phyloP scores from a whole-genome alignment of 2,888 invertebrate genomes.

The Cyclophora albipunctata region DNA sequence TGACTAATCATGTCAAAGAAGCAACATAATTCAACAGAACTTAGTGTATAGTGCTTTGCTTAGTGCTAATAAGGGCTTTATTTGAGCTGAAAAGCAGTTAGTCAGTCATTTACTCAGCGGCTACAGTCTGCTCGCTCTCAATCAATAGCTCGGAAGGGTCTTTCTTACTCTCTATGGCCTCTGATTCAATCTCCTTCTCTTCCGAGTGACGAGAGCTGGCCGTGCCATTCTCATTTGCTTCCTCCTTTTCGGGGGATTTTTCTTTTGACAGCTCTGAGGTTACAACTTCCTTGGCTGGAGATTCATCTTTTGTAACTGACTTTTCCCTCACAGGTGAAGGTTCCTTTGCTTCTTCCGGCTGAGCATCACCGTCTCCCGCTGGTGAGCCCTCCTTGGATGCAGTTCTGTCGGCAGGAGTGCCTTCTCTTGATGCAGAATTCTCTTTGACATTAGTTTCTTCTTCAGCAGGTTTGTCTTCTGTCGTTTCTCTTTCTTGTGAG shows the following conservation, averaged over 20 bases:
- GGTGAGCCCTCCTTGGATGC: slow-evolving; percentile 35
- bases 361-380: slow-evolving; percentile 30
- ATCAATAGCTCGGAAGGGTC: slow-evolving; percentile 61
- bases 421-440: slow-evolving; percentile 27
- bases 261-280: slow-evolving; percentile 44
- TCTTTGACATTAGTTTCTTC: slow-evolving; percentile 32
- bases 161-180: slow-evolving; percentile 41
- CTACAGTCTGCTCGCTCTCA: slow-evolving; percentile 55
- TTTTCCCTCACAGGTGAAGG: slow-evolving; percentile 40
- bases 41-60: slow-evolving; percentile 60
- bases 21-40: slow-evolving; percentile 59
- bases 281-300: slow-evolving; percentile 39
- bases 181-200: slow-evolving; percentile 42
- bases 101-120: slow-evolving; percentile 52
- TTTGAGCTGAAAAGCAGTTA: slow-evolving; percentile 64
- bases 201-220: slow-evolving; percentile 59
- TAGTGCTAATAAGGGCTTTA: slow-evolving; percentile 59
- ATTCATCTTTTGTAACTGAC: slow-evolving; percentile 30
- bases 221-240: slow-evolving; percentile 57
- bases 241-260: slow-evolving; percentile 44
- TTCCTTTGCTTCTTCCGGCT: slow-evolving; percentile 41
- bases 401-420: slow-evolving; percentile 10
- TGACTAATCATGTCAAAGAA: slow-evolving; percentile 62
- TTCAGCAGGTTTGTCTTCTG: slow-evolving; percentile 19
- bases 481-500: slow-evolving; percentile 41